phyloP scores from a whole-genome alignment of 2,113 vertebrate genomes.

The Atractosteus spatula region DNA sequence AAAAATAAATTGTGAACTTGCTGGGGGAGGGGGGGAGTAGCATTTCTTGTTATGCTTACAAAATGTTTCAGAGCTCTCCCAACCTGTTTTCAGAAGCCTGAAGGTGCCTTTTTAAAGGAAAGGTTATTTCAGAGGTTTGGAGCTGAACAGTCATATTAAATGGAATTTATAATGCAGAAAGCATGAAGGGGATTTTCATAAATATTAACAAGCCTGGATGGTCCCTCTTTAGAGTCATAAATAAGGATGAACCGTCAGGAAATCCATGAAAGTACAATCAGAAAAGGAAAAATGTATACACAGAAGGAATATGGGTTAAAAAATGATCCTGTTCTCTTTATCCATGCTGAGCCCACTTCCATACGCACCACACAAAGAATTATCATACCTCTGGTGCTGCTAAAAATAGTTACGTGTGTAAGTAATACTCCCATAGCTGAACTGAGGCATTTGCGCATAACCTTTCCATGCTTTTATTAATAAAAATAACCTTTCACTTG shows the following conservation, averaged over 20 bases:
- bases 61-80: not conserved
- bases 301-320: not conserved
- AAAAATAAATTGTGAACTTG: no score
- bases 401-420: no score
- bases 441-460: no score
- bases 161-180: constrained; percentile 40
- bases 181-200: constrained; percentile 41
- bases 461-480: no score
- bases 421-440: no score
- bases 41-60: no score
- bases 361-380: not conserved
- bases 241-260: constrained; percentile 44
- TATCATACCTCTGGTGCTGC: not conserved
- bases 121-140: constrained; percentile 28
- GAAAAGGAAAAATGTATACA: not conserved
- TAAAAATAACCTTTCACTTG: not conserved
- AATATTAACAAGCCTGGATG: constrained; percentile 46
- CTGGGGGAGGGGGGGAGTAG: no score
- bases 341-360: not conserved
- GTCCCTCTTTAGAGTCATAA: constrained; percentile 35
- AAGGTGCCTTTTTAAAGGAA: constrained; percentile 20
- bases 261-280: constrained; percentile 30
- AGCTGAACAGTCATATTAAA: constrained; percentile 51
- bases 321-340: not conserved
- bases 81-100: constrained; percentile 7